Conservation (phyloP, 2,888 invertebrate genomes). For the Drosophila anceps region DNA sequence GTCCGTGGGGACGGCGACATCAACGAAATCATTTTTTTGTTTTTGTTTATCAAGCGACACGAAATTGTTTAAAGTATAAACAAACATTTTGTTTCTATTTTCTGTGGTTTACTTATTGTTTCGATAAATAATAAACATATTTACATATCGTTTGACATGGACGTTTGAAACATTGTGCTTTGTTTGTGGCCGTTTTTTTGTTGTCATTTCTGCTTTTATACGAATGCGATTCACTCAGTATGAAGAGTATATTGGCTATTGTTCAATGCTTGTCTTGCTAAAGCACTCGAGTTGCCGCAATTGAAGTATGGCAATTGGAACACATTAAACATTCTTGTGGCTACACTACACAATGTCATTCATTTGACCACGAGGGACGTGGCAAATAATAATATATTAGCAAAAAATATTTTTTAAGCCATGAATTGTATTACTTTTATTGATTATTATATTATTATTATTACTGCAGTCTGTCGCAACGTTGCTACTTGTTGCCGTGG, state of each 20-base stretch:
- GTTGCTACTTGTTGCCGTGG: not conserved
- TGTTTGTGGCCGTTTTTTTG: constrained; percentile 14
- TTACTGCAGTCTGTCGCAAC: not conserved
- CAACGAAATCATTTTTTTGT: constrained; percentile 56
- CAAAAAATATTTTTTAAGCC: not conserved
- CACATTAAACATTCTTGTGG: no score
- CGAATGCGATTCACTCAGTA: not conserved
- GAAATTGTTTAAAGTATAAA: constrained; percentile 73
- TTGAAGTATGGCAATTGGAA: not conserved
- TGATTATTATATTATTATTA: no score
- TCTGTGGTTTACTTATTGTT: constrained; percentile 41
- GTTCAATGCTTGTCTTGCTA: not conserved
- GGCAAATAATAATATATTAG: not conserved
- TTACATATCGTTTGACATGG: constrained; percentile 76
- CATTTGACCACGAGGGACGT: not conserved
- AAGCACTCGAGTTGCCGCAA: not conserved
- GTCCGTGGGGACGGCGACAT: constrained; percentile 61
- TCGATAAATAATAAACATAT: constrained; percentile 72
- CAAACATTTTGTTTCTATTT: constrained; percentile 71
- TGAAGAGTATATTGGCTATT: not conserved
- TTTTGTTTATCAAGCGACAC: constrained; percentile 74
- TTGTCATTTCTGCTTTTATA: constrained; percentile 19
- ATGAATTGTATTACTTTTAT: not conserved
- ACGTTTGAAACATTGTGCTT: constrained; percentile 72
- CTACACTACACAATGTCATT: not conserved